These are phyloP conservation scores for Prenolepis imparis DNA, from an alignment of 2,888 invertebrate species.

Conservation along the genomic window DNA sequence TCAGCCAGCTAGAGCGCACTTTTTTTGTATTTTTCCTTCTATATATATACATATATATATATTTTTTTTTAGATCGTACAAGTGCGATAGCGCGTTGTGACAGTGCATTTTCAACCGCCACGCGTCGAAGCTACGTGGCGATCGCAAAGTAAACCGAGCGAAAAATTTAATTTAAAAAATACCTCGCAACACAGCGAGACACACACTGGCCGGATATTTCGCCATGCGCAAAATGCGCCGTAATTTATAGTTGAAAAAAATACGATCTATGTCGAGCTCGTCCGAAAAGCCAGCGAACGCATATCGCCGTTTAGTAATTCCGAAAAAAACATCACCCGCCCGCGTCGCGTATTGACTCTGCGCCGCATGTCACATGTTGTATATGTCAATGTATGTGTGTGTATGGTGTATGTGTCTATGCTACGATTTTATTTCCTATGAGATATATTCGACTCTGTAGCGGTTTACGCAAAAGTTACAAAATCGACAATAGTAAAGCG, in stretches of 20 bases:
- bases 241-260: slow-evolving; percentile 56
- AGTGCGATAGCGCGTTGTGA: slow-evolving; percentile 38
- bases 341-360: slow-evolving; percentile 12
- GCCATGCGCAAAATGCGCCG: slow-evolving; percentile 44
- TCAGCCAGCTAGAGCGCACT: not conserved
- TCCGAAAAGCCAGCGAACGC: slow-evolving; percentile 27
- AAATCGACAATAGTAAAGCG: slow-evolving; percentile 23
- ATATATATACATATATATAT: not conserved
- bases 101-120: slow-evolving; percentile 29
- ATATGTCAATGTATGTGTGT: not conserved
- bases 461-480: slow-evolving; percentile 23
- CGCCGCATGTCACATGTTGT: not conserved
- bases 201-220: slow-evolving; percentile 33
- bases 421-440: not conserved
- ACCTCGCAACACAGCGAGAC: slow-evolving; percentile 21
- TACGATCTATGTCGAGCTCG: slow-evolving; percentile 35
- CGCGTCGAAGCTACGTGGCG: slow-evolving; percentile 45
- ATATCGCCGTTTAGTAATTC: slow-evolving; percentile 43
- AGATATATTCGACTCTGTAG: not conserved
- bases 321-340: slow-evolving; percentile 34
- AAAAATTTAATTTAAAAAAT: slow-evolving; percentile 57
- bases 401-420: too few species aligned
- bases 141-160: slow-evolving; percentile 49
- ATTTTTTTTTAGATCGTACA: slow-evolving; percentile 33
- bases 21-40: slow-evolving; percentile 23